phyloP scores from a whole-genome alignment of 2,888 invertebrate species.

The Mythimna pallens region DNA sequence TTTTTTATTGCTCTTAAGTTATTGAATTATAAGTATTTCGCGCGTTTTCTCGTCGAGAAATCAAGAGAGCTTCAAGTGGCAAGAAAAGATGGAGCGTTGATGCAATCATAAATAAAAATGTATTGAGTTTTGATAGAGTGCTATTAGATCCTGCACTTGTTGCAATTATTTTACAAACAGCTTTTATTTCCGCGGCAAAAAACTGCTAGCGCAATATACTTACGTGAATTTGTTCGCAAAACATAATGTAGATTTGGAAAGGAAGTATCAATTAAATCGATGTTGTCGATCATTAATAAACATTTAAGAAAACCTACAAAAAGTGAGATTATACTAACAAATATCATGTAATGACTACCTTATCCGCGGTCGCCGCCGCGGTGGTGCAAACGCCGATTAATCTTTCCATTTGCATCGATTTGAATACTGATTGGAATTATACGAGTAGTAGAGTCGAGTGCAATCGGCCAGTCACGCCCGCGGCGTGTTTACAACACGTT shows the following conservation, averaged over 20 bases:
- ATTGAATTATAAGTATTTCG: constrained; percentile 31
- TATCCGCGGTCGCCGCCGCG: constrained; percentile 68
- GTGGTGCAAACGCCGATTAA: constrained; percentile 83
- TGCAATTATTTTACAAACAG: constrained; percentile 32
- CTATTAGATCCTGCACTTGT: constrained; percentile 44
- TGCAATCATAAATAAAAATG: constrained; percentile 61
- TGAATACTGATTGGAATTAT: constrained; percentile 87
- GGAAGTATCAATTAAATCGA: constrained; percentile 21
- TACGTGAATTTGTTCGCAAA: not conserved
- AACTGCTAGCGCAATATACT: constrained; percentile 16
- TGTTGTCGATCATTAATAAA: constrained; percentile 6
- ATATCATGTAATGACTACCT: constrained; percentile 74
- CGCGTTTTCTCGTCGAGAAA: constrained; percentile 42
- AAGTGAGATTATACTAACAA: constrained; percentile 65
- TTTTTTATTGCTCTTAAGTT: constrained; percentile 36
- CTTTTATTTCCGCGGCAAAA: constrained; percentile 19
- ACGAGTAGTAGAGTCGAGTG: constrained; percentile 72
- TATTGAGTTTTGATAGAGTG: constrained; percentile 53
- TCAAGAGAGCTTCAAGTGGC: constrained; percentile 22
- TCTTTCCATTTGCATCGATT: constrained; percentile 87
- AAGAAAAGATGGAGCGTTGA: constrained; percentile 51
- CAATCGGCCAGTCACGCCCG: constrained; percentile 76
- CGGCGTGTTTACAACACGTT: constrained; percentile 73
- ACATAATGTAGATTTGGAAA: constrained; percentile 1
- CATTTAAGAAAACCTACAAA: constrained; percentile 58